A percentile compares a stretch with the other conserved stretches of the same genome.
These are phyloP conservation scores for Spilarctia lutea DNA, from an alignment of 2,888 invertebrate genomes.

Conservation along the genomic window DNA sequence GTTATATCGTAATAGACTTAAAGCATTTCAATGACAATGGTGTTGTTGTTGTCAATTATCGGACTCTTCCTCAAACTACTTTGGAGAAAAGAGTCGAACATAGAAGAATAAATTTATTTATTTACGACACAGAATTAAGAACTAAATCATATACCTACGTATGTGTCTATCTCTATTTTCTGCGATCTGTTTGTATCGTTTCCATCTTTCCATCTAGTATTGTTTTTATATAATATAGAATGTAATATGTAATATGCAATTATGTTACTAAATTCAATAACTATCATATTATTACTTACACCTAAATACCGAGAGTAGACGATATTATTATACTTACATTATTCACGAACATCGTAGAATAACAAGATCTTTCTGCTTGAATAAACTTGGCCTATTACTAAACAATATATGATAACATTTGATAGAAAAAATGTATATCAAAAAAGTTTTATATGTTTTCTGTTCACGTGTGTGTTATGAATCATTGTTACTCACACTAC, in stretches of 20 bases:
- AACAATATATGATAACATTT: background rate
- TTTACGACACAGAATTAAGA: too few species aligned
- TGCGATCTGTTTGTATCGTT: too few species aligned
- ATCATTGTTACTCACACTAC: background rate
- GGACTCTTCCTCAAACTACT: too few species aligned
- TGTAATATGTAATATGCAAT: background rate
- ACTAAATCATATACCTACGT: background rate
- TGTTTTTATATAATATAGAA: too few species aligned
- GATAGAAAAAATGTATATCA: background rate
- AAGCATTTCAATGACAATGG: too few species aligned
- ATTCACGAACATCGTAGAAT: background rate
- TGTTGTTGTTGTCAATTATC: too few species aligned
- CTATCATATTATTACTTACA: conserved; percentile 1
- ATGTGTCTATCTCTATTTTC: too few species aligned
- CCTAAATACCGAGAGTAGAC: background rate
- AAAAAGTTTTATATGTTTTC: background rate
- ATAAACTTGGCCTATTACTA: background rate
- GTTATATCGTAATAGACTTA: too few species aligned
- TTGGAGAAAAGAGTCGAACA: too few species aligned
- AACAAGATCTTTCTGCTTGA: background rate
- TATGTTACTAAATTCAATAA: background rate
- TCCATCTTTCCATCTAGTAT: too few species aligned
- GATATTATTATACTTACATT: background rate
- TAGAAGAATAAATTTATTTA: too few species aligned
- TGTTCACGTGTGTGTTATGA: background rate